Evolutionary conservation across 2,888 invertebrate genomes (phyloP).

Genomic region (Hydraecia micacea): DNA sequence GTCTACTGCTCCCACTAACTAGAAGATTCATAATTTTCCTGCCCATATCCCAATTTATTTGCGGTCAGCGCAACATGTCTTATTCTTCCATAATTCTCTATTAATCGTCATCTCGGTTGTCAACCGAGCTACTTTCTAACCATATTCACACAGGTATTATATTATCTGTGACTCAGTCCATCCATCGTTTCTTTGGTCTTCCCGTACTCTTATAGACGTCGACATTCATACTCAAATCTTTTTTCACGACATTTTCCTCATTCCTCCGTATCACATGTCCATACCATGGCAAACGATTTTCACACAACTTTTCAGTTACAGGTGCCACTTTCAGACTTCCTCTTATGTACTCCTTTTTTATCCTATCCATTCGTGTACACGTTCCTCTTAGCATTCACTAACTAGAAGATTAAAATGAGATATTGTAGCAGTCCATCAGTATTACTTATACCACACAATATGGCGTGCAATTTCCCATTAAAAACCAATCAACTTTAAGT

Average conservation of each 20-base stretch:
- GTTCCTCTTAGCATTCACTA: constrained; percentile 12
- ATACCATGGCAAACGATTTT: too few relatives aligned
- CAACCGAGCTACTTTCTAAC: constrained; percentile 2
- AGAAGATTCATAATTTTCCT: constrained; percentile 29
- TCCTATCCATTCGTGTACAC: neutral
- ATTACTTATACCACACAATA: constrained; percentile 57
- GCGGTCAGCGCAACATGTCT: neutral
- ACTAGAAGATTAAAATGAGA: constrained; percentile 48
- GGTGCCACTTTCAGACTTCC: neutral
- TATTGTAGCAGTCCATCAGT: constrained; percentile 45
- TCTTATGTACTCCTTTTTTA: neutral
- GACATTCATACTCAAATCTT: neutral
- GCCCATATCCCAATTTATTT: neutral
- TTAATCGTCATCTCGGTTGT: neutral
- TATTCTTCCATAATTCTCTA: neutral
- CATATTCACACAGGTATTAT: neutral
- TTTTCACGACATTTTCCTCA: neutral
- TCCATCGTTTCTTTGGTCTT: neutral
- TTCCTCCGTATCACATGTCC: too few relatives aligned
- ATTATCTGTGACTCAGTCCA: too few relatives aligned
- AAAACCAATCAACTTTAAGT: constrained; percentile 70
- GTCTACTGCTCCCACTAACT: constrained; percentile 18
- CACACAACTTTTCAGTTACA: neutral
- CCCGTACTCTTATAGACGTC: neutral
- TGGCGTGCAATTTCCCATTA: constrained; percentile 66